phyloP scores from a whole-genome alignment of 2,888 invertebrate genomes.

The Eilema depressum region DNA sequence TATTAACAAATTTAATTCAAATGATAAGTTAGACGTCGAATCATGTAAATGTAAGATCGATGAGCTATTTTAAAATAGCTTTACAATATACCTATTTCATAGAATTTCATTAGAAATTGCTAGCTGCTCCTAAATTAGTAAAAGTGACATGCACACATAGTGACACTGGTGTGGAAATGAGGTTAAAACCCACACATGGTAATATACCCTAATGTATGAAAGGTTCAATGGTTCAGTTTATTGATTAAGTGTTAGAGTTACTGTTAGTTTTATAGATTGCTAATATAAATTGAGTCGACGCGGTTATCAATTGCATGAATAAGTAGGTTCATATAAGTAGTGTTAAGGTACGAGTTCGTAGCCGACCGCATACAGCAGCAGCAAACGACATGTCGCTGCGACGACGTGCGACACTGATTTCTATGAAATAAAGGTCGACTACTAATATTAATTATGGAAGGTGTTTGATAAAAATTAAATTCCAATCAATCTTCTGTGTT shows the following conservation, averaged over 20 bases:
- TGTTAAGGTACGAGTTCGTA: no score
- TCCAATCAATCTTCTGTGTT: background rate
- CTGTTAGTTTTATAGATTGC: background rate
- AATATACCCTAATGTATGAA: background rate
- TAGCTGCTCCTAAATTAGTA: background rate
- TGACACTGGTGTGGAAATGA: background rate
- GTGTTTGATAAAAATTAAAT: no score
- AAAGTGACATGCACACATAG: background rate
- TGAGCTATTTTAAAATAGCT: background rate
- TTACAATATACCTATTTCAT: background rate
- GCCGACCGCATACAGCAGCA: no score
- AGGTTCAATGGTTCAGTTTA: background rate
- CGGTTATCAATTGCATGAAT: background rate
- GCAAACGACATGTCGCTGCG: no score
- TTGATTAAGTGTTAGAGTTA: background rate
- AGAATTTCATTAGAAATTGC: slow-evolving; percentile 4
- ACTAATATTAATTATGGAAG: no score
- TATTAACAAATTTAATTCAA: background rate
- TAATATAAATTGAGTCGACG: background rate
- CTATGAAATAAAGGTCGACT: no score
- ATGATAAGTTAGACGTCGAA: background rate
- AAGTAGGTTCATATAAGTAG: background rate
- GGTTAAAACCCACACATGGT: background rate
- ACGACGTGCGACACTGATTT: no score
- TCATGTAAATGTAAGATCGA: background rate